Evolutionary conservation across 2,888 invertebrate genomes (phyloP), one percentile per base, ranked within the genome.

Genomic region (Invenusta paracnida): DNA sequence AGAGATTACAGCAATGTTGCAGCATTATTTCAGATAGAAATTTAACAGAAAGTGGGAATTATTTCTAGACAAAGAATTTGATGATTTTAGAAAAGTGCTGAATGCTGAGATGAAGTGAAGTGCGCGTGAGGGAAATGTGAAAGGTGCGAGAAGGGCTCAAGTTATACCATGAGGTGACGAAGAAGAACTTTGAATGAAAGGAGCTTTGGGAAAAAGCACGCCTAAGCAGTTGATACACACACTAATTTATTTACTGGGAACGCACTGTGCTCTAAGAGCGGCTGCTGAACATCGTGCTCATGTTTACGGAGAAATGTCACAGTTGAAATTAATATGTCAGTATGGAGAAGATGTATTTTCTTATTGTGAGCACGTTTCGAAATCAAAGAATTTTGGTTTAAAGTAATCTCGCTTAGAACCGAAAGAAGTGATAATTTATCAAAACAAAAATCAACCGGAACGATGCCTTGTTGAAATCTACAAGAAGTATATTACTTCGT

Each of bases 401-500:
- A 48, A 48, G 17, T 17, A 48, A 48, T 11, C 5, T 17, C 48
- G 48, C 17, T 17, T 48, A 11, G 48, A 48, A 48, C 48, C 48
- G 17, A 48, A 48, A 48, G 17, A 48, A 48, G 17, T 11, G 17
- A 17, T 48, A 5, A 48, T 48, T 48, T n/a, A 85, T 5, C 1
- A 17, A n/a, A 67, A 79, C 66, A 13, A n/a, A 82, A 30, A 82
- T 5, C 5, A 23, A 30, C 13, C 30, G 31, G 31, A 28, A n/a
- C 29, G 13, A 23, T 82, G 27, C 13, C 5, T 29, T 30, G 27
- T 30, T 30, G 17, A 23, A 88, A 48, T 48, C 48, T 48, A 48
- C 48, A 48, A 48, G 17, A 48, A 48, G 48, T 88, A 85, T 90
- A 90, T 23, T n/a, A n/a, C n/a, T n/a, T n/a, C n/a, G n/a, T n/a